Conservation (phyloP, 2,113 vertebrate genomes). For the Ceyx margarethae region DNA sequence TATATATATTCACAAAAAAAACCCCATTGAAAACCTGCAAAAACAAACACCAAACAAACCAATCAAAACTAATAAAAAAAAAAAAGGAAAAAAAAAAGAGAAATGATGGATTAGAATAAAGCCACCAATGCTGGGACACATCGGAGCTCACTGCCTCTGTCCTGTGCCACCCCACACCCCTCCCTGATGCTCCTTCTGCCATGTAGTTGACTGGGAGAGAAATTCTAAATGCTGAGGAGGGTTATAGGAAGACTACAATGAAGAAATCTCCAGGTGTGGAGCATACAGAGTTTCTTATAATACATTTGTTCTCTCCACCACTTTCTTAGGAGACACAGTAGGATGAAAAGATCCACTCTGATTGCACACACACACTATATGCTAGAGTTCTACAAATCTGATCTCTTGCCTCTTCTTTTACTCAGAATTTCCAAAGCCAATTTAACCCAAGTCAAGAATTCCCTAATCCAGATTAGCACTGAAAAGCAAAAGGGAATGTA, state of each 20-base stretch:
- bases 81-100: not conserved
- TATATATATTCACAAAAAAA: not conserved
- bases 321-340: not conserved
- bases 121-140: not conserved
- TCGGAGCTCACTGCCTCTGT: not conserved
- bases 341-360: not conserved
- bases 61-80: not conserved
- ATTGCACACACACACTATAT: not conserved
- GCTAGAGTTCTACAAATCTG: not conserved
- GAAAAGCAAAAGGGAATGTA: not conserved
- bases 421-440: not conserved
- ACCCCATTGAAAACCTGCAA: not conserved
- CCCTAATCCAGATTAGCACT: not conserved
- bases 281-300: not conserved
- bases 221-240: not conserved
- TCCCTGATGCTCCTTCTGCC: not conserved
- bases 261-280: not conserved
- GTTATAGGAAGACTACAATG: not conserved
- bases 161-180: accelerated
- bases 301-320: not conserved
- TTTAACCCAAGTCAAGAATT: not conserved
- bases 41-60: not conserved
- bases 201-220: not conserved
- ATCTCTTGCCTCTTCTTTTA: not conserved
- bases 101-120: not conserved